Percentiles rank a stretch among this genome's conserved stretches.
These are phyloP conservation scores for Cryptomyrus ogoouensis DNA, from an alignment of 2,113 vertebrate species.

Conservation along the genomic window DNA sequence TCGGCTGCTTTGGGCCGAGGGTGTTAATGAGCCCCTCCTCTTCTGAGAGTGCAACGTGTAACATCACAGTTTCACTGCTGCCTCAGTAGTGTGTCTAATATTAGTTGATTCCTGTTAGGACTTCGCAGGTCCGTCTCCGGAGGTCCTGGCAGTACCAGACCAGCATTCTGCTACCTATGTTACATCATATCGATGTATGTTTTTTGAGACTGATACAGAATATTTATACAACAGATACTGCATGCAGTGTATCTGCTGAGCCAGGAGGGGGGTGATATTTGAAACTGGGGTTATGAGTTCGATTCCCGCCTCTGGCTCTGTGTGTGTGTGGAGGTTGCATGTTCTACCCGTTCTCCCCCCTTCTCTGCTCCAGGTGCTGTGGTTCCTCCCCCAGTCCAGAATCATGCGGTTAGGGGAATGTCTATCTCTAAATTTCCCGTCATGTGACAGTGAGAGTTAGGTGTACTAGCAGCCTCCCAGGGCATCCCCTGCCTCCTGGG, in stretches of 20 bases:
- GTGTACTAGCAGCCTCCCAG: neutral
- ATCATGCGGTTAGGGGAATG: neutral
- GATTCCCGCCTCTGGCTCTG: neutral
- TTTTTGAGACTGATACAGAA: neutral
- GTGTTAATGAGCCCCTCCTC: constrained; percentile 33
- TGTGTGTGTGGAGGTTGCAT: neutral
- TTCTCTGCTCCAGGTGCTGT: neutral
- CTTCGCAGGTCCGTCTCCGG: neutral
- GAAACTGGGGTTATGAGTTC: neutral
- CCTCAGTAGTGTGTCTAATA: constrained; percentile 17
- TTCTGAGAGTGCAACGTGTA: constrained; percentile 22
- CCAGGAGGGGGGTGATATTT: neutral
- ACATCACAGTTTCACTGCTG: constrained; percentile 22
- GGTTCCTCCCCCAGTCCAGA: neutral
- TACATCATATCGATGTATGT: neutral
- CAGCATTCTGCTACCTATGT: neutral
- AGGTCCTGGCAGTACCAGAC: neutral
- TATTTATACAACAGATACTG: neutral
- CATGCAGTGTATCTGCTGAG: neutral
- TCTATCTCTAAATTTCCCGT: neutral
- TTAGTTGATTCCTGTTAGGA: neutral
- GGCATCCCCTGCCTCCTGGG: neutral
- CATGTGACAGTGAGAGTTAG: neutral
- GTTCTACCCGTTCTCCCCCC: neutral
- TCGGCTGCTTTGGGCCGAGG: constrained; percentile 11